Evolutionary conservation across 2,888 invertebrate species (phyloP), one percentile per base, ranked within the genome.

Genomic region (Pammene fasciana): DNA sequence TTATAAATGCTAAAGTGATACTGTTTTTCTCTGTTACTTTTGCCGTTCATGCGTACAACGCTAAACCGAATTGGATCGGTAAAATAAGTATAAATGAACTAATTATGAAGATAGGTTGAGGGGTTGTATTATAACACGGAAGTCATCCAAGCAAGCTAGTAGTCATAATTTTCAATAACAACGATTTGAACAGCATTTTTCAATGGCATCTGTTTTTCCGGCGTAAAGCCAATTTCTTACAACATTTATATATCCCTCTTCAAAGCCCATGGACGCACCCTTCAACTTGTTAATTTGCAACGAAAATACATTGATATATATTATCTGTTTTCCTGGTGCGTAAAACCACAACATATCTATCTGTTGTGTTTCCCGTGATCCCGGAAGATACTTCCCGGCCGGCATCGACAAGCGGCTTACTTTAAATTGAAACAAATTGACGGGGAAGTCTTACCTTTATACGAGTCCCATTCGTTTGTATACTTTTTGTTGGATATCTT

Each of bases 401-500:
- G 43, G 62, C 56, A 71, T 89, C 89, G 90, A 89, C 90, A 89
- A 90, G 84, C 87, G 88, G 90, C 90, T 91, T 90, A 89, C 82
- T 87, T 87, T 85, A 90, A 90, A 91, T 91, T 90, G 91, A 91
- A 90, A 91, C 87, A 87, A 90, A 91, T 91, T 90, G 90, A 86
- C 78, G 81, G 83, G 78, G 82, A 85, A 87, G 84, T 84, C 82
- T 81, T 84, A 82, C 86, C 86, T 88, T 82, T 76, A 57, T 74
- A 75, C 72, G 65, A 79, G 79, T 79, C 82, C 79, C 81, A 83
- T 85, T 79, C 82, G 84, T 84, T 83, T 81, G 79, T 82, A 84
- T 56, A 48, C 48, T 16, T 56, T 36, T 62, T n/a, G 50, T 50
- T 34, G 41, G 38, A 34, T 55, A 14, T 62, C 26, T 56, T 50